Percentiles rank a stretch among this genome's conserved stretches.
These are phyloP conservation scores for Sinohyriopsis cumingii DNA, from an alignment of 2,888 invertebrate species.

Conservation along the genomic window DNA sequence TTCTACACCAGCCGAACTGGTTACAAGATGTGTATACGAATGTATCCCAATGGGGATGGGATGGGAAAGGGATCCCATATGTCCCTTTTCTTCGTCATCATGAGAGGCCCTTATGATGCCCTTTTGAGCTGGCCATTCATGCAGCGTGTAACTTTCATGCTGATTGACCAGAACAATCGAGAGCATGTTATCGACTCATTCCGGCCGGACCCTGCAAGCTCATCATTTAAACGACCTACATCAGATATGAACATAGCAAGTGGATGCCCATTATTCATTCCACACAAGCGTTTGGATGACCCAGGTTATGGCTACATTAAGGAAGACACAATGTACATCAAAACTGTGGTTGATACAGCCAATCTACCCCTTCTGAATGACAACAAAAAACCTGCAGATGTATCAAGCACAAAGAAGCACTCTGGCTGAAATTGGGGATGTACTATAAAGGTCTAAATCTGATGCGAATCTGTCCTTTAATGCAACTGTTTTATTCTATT, in stretches of 20 bases:
- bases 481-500: too few species aligned
- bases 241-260: conserved; percentile 69
- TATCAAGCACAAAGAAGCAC: too few species aligned
- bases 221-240: conserved; percentile 63
- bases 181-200: conserved; percentile 66
- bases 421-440: too few species aligned
- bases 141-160: too few species aligned
- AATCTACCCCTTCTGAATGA: conserved; percentile 3
- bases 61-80: conserved; percentile 67
- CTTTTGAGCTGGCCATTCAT: too few species aligned
- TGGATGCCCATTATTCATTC: conserved; percentile 66
- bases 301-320: conserved; percentile 52
- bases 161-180: conserved; percentile 58
- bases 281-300: conserved; percentile 43
- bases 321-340: conserved; percentile 64
- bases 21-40: conserved; percentile 68
- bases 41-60: conserved; percentile 69
- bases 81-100: too few species aligned
- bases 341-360: conserved; percentile 51
- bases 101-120: too few species aligned
- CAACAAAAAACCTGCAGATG: too few species aligned
- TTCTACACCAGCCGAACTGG: conserved; percentile 66
- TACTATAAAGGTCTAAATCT: too few species aligned
- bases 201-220: conserved; percentile 63
- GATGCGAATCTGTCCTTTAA: too few species aligned